These are phyloP conservation scores for Diarsia rubi DNA, from an alignment of 2,888 invertebrate species.

Conservation along the genomic window DNA sequence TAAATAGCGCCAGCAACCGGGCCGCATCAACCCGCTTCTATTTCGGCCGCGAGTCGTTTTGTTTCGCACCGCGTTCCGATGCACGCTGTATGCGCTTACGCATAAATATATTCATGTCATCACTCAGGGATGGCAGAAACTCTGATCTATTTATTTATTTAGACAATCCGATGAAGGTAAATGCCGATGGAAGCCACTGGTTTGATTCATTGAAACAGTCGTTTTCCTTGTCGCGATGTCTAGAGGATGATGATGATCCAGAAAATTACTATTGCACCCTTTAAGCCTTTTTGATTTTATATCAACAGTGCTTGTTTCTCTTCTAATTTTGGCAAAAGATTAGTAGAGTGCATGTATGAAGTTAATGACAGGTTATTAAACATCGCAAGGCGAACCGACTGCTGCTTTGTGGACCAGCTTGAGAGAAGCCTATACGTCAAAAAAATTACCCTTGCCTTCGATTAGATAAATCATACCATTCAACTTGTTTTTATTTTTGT, in stretches of 20 bases:
- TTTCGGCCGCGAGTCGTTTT: conserved; percentile 74
- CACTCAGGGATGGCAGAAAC: conserved; percentile 65
- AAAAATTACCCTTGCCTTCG: neutral
- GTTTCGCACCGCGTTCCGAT: conserved; percentile 68
- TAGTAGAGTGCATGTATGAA: neutral
- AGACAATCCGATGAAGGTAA: neutral
- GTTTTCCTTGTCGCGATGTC: neutral
- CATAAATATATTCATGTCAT: conserved; percentile 74
- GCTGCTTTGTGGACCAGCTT: neutral
- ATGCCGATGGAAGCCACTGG: neutral
- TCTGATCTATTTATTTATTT: neutral
- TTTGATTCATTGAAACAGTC: neutral
- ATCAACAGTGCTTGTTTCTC: neutral
- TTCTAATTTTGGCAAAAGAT: neutral
- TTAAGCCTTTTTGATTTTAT: neutral
- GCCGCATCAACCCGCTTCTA: conserved; percentile 70
- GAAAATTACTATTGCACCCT: neutral
- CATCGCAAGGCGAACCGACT: neutral
- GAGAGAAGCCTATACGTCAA: neutral
- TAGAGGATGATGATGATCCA: neutral
- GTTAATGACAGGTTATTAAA: neutral
- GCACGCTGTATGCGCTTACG: conserved; percentile 70
- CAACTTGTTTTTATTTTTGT: neutral
- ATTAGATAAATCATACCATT: neutral
- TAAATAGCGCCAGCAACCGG: conserved; percentile 68